Evolutionary conservation across 2,113 vertebrate genomes (phyloP).

Genomic region (Oxyruncus cristatus): DNA sequence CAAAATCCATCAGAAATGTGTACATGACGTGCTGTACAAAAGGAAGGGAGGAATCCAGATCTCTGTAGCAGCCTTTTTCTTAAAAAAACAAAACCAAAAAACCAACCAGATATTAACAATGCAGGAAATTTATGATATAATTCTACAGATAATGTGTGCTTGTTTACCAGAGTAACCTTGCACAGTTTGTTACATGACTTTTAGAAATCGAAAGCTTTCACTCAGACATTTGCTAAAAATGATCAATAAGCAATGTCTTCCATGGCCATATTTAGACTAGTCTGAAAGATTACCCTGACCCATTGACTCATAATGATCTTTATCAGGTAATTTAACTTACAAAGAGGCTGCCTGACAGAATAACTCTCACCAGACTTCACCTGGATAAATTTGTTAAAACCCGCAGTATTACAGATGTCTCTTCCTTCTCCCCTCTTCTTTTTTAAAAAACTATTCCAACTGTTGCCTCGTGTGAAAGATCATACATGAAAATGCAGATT

Average conservation of each 20-base stretch:
- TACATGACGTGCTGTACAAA: neutral
- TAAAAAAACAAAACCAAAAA: neutral
- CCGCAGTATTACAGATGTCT: neutral
- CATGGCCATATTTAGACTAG: neutral
- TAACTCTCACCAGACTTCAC: neutral
- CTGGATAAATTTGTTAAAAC: neutral
- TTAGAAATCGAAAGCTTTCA: neutral
- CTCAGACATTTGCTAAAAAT: neutral
- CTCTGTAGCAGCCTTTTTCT: neutral
- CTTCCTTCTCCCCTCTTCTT: rapidly evolving
- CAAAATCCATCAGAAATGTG: neutral
- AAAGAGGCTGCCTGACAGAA: neutral
- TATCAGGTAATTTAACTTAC: neutral
- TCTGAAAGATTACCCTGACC: neutral
- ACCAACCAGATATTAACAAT: neutral
- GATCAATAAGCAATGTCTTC: neutral
- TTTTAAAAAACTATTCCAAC: neutral
- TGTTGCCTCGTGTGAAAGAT: neutral
- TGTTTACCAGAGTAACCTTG: neutral
- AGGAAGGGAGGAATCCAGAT: neutral
- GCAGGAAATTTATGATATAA: neutral
- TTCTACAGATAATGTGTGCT: neutral
- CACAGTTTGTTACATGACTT: neutral
- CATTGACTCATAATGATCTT: neutral
- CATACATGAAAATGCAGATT: neutral